Conservation (phyloP, 2,797 vertebrate species). For the Oryzias sinensis region DNA sequence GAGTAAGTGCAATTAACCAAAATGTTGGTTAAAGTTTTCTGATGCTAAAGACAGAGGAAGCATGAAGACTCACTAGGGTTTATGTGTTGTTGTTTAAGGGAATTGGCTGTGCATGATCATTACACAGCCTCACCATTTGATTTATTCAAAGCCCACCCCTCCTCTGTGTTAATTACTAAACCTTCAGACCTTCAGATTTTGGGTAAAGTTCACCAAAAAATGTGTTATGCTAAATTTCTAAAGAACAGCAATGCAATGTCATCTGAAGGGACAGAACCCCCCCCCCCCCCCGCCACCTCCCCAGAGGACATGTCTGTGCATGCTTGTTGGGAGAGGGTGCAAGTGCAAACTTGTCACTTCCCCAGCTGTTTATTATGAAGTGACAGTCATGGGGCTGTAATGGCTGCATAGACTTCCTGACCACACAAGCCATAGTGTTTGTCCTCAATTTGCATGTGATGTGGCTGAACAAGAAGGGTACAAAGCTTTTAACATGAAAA, state of each 20-base stretch:
- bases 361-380: slow-evolving; percentile 62
- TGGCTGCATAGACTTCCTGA: slow-evolving; percentile 69
- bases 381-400: slow-evolving; percentile 62
- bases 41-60: too few relatives aligned
- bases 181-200: background rate
- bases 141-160: too few relatives aligned
- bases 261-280: background rate
- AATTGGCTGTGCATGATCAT: too few relatives aligned
- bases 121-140: too few relatives aligned
- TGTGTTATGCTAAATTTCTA: background rate
- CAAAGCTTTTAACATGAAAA: background rate
- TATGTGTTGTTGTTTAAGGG: too few relatives aligned
- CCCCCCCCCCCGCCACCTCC: background rate
- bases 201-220: background rate
- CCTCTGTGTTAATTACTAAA: too few relatives aligned
- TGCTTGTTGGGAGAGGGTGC: slow-evolving; percentile 2
- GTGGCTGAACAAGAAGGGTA: slow-evolving; percentile 34
- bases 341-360: slow-evolving; percentile 45
- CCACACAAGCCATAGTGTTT: slow-evolving; percentile 54
- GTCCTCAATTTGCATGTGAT: slow-evolving; percentile 54
- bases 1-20: too few relatives aligned
- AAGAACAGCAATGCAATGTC: slow-evolving; percentile 6
- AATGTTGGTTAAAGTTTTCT: too few relatives aligned
- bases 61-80: too few relatives aligned
- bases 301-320: slow-evolving; percentile 1